Evolutionary conservation across 2,113 vertebrate genomes (phyloP).

Genomic region (Stomatorhinus ivindoensis): DNA sequence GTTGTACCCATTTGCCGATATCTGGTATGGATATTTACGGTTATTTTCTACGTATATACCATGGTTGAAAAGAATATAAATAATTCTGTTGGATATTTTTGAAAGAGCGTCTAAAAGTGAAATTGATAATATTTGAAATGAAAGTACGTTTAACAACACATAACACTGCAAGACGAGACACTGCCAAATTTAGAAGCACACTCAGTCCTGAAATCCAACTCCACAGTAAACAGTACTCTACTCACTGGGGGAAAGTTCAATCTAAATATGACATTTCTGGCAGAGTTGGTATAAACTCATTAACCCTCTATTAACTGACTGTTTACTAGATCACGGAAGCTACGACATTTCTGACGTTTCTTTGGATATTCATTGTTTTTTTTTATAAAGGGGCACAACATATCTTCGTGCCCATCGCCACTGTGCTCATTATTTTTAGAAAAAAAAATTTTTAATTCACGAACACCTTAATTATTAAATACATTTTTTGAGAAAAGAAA

Average conservation of each 20-base stretch:
- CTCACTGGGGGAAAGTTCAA: slow-evolving; percentile 5
- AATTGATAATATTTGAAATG: neutral
- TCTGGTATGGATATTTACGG: neutral
- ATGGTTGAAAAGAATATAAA: neutral
- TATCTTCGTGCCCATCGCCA: neutral
- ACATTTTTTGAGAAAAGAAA: neutral
- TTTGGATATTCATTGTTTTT: neutral
- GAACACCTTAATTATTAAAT: neutral
- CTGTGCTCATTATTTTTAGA: neutral
- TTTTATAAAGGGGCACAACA: neutral
- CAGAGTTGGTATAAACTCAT: neutral
- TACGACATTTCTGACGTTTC: neutral
- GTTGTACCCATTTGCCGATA: neutral
- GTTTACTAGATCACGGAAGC: neutral
- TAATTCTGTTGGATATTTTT: neutral
- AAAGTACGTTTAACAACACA: neutral
- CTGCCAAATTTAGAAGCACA: neutral
- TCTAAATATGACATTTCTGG: neutral
- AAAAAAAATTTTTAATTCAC: neutral
- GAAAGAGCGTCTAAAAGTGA: neutral
- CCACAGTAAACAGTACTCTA: neutral
- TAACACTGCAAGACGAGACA: neutral
- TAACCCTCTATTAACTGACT: neutral
- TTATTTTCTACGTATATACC: neutral
- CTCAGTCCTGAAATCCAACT: neutral